Evolutionary conservation across 2,888 invertebrate species (phyloP).

Genomic region (Orthonevra nobilis): DNA sequence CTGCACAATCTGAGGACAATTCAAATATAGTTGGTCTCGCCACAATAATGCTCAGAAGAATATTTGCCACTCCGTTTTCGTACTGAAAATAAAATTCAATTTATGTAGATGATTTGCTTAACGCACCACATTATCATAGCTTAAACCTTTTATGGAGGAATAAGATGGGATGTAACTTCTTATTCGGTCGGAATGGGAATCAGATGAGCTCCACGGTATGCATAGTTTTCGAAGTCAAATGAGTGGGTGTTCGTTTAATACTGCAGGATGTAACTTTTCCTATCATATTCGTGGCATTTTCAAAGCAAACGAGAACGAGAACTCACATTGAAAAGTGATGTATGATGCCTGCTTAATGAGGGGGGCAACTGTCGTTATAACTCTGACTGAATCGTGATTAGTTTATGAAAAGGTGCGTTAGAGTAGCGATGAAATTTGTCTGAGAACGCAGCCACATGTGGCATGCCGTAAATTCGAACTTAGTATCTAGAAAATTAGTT

Average conservation of each 20-base stretch:
- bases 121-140: constrained; percentile 36
- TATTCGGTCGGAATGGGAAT: neutral
- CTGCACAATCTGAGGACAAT: constrained; percentile 3
- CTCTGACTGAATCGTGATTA: constrained; percentile 27
- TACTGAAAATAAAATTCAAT: constrained; percentile 47
- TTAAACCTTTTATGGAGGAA: constrained; percentile 38
- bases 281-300: constrained; percentile 51
- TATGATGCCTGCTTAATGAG: constrained; percentile 14
- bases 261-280: constrained; percentile 58
- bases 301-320: neutral
- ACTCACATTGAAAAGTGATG: neutral
- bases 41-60: constrained; percentile 20
- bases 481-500: too few relatives aligned
- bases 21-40: constrained; percentile 47
- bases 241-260: constrained; percentile 40
- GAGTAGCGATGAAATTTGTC: constrained; percentile 2
- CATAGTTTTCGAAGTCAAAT: too few relatives aligned
- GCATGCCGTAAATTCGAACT: too few relatives aligned
- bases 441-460: too few relatives aligned
- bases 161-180: constrained; percentile 7
- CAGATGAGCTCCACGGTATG: neutral
- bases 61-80: neutral
- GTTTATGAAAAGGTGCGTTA: constrained; percentile 20
- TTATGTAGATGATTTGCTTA: constrained; percentile 57
- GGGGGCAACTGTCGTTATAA: constrained; percentile 18